Evolutionary conservation across 2,888 invertebrate species (phyloP).

Genomic region (Eledona agricola): DNA sequence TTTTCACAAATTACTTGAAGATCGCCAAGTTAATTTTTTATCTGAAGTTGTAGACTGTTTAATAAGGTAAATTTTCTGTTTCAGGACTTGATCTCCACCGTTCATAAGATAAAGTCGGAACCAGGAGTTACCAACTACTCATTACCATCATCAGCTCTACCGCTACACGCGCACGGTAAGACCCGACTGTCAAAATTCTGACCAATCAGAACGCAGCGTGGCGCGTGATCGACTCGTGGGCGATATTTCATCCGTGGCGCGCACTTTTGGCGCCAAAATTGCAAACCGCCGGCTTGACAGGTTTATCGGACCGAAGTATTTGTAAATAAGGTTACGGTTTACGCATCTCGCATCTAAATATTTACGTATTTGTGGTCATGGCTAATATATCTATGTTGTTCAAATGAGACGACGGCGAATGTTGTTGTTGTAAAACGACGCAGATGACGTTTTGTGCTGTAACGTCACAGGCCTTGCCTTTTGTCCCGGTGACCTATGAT

Average conservation of each 20-base stretch:
- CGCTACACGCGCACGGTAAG: slow-evolving; percentile 55
- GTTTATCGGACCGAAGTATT: slow-evolving; percentile 33
- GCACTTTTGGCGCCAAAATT: background rate
- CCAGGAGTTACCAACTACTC: slow-evolving; percentile 54
- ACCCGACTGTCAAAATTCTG: too few relatives aligned
- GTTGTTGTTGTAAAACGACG: slow-evolving; percentile 18
- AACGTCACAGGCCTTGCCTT: slow-evolving; percentile 44
- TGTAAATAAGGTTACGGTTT: slow-evolving; percentile 46
- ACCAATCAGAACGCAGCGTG: too few relatives aligned
- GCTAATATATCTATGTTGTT: slow-evolving; percentile 34
- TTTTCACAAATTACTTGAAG: too few relatives aligned
- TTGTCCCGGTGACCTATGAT: slow-evolving; percentile 50
- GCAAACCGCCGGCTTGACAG: background rate
- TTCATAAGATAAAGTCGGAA: slow-evolving; percentile 59
- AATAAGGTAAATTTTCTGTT: slow-evolving; percentile 30
- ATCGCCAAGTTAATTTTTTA: too few relatives aligned
- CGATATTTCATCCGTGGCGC: too few relatives aligned
- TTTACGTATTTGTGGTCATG: slow-evolving; percentile 42
- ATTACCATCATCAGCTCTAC: slow-evolving; percentile 52
- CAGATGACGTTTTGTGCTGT: slow-evolving; percentile 23
- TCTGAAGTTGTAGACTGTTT: too few relatives aligned
- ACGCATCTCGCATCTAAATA: slow-evolving; percentile 44
- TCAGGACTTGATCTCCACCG: slow-evolving; percentile 55
- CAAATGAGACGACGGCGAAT: slow-evolving; percentile 19
- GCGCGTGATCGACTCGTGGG: too few relatives aligned